Evolutionary conservation across 2,113 vertebrate species (phyloP).

Genomic region (Thunnus thynnus): DNA sequence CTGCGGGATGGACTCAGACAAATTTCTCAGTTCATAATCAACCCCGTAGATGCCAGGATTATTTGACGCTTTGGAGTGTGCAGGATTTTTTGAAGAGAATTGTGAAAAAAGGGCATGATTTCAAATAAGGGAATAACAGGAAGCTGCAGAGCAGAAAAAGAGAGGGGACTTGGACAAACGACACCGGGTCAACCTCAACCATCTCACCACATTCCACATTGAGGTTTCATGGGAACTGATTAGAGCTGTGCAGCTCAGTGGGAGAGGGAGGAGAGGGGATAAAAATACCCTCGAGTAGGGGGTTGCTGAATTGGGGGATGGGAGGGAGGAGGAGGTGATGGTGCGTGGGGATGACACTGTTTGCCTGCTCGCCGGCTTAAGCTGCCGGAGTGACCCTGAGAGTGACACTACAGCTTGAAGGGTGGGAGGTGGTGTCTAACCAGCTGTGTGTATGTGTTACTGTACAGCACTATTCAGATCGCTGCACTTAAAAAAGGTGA

Average conservation of each 20-base stretch:
- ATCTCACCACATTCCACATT: constrained; percentile 64
- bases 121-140: constrained; percentile 22
- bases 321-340: constrained; percentile 53
- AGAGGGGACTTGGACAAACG: constrained; percentile 40
- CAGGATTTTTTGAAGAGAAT: neutral
- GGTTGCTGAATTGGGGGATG: constrained; percentile 58
- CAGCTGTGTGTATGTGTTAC: constrained; percentile 31
- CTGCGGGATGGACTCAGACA: constrained; percentile 13
- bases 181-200: constrained; percentile 55
- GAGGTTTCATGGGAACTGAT: constrained; percentile 74
- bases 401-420: constrained; percentile 49
- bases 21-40: constrained; percentile 33
- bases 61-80: neutral
- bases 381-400: constrained; percentile 67
- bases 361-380: constrained; percentile 63
- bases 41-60: constrained; percentile 2
- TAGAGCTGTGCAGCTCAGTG: constrained; percentile 63
- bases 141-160: constrained; percentile 25
- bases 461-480: constrained; percentile 31
- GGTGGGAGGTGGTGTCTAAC: constrained; percentile 45
- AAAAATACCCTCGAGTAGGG: constrained; percentile 74
- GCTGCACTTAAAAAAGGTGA: constrained; percentile 8
- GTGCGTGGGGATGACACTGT: constrained; percentile 66
- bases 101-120: neutral
- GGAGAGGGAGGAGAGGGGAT: constrained; percentile 68